phyloP scores from a whole-genome alignment of 2,113 vertebrate genomes.

The Rhegmatorhina hoffmannsi region DNA sequence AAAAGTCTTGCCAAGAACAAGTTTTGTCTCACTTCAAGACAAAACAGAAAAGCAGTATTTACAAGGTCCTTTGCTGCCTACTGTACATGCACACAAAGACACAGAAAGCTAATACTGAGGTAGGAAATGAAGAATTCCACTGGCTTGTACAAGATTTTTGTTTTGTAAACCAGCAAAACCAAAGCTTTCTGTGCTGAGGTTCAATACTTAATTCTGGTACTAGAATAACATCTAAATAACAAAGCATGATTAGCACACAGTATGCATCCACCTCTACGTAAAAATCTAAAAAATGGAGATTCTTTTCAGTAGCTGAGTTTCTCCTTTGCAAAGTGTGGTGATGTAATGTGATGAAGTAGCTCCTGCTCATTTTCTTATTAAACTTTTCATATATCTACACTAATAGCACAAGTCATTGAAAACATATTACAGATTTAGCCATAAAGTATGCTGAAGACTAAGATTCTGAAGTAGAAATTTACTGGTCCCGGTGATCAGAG shows the following conservation, averaged over 20 bases:
- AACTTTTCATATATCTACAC: neutral
- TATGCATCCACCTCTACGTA: neutral
- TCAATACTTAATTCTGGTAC: conserved; percentile 63
- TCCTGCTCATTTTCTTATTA: conserved; percentile 16
- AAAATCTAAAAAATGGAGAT: neutral
- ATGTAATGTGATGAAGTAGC: neutral
- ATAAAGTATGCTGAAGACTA: conserved; percentile 6
- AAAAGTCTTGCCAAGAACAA: conserved; percentile 32
- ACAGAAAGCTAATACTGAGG: conserved; percentile 74
- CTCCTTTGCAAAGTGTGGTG: neutral
- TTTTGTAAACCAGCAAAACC: conserved; percentile 72
- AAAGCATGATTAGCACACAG: neutral
- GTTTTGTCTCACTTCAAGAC: conserved; percentile 39
- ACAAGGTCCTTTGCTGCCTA: conserved; percentile 59
- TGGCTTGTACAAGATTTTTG: conserved; percentile 73
- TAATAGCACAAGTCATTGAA: conserved; percentile 29
- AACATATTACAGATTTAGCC: neutral
- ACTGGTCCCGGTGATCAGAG: conserved; percentile 61
- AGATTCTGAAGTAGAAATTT: conserved; percentile 27
- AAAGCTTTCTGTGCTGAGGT: conserved; percentile 60
- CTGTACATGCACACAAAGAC: conserved; percentile 58
- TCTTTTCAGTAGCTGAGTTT: conserved; percentile 22
- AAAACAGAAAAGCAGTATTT: conserved; percentile 67
- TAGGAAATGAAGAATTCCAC: conserved; percentile 79
- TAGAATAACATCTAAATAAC: conserved; percentile 40